Conservation (phyloP, 2,113 vertebrate species). For the Globicephala melas region DNA sequence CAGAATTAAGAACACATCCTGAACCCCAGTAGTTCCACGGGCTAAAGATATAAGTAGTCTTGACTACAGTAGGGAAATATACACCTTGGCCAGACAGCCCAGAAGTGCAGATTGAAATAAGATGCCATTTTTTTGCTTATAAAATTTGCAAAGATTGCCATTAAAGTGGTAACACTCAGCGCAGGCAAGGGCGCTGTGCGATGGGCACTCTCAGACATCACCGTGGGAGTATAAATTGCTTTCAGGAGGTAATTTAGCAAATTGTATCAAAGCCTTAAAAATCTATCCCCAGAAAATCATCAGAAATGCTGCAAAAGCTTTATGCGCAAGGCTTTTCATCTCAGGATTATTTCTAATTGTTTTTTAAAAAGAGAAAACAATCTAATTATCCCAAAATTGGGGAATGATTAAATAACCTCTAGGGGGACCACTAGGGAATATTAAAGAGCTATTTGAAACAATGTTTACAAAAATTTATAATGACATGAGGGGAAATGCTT, state of each 20-base stretch:
- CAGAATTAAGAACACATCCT: not conserved
- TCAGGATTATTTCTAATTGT: not conserved
- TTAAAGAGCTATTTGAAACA: slow-evolving; percentile 33
- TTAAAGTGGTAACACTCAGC: not conserved
- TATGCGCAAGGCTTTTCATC: not conserved
- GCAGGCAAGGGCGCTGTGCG: not conserved
- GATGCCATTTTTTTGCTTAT: not conserved
- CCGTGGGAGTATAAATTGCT: not conserved
- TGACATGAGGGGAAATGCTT: too few species aligned
- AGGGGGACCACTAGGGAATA: not conserved
- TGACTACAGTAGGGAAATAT: not conserved
- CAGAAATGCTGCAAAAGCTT: slow-evolving; percentile 13
- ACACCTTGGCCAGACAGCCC: not conserved
- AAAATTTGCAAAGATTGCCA: slow-evolving; percentile 36
- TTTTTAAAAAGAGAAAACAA: not conserved
- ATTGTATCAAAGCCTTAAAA: slow-evolving; percentile 44
- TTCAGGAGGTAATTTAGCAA: slow-evolving; percentile 54
- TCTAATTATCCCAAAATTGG: slow-evolving; percentile 46
- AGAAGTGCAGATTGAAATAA: not conserved
- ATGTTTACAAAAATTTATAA: not conserved
- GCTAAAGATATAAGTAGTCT: not conserved
- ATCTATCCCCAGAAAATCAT: slow-evolving; percentile 10
- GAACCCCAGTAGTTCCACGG: not conserved
- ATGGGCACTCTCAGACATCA: not conserved
- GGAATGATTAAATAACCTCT: slow-evolving; percentile 33